Percentiles rank a stretch among this genome's conserved stretches.
These are phyloP conservation scores for Patella depressa DNA, from an alignment of 2,888 invertebrate species.

Conservation along the genomic window DNA sequence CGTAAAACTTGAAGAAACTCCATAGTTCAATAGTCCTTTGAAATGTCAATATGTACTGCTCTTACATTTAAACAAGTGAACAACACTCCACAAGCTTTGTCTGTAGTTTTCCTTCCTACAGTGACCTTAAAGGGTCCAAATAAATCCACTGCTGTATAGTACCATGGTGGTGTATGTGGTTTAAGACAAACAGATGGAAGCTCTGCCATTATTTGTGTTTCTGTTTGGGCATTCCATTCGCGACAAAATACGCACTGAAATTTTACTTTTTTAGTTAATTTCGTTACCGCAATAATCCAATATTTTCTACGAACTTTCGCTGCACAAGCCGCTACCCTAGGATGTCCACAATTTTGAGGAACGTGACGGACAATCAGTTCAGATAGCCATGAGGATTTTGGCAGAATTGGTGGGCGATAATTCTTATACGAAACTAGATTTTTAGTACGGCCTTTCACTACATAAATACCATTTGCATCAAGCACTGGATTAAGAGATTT, in stretches of 20 bases:
- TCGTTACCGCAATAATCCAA: background rate
- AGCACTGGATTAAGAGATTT: background rate
- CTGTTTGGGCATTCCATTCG: background rate
- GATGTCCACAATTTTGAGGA: background rate
- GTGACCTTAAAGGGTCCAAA: background rate
- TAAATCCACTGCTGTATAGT: slow-evolving; percentile 1
- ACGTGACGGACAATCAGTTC: background rate
- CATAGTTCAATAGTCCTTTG: background rate
- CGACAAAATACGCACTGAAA: background rate
- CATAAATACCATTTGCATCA: background rate
- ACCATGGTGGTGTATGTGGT: background rate
- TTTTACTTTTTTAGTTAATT: background rate
- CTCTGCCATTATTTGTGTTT: slow-evolving; percentile 1
- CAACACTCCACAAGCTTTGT: background rate
- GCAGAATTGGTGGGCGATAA: background rate
- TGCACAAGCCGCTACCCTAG: background rate
- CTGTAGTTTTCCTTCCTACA: background rate
- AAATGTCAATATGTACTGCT: slow-evolving; percentile 1
- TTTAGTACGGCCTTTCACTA: background rate
- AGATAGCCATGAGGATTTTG: background rate
- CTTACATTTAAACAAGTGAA: background rate
- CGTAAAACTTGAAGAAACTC: background rate
- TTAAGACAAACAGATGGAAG: background rate
- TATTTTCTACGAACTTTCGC: background rate
- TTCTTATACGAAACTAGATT: background rate